These are phyloP conservation scores for Potamarius usumacintae DNA, from an alignment of 2,113 vertebrate genomes.

Conservation along the genomic window DNA sequence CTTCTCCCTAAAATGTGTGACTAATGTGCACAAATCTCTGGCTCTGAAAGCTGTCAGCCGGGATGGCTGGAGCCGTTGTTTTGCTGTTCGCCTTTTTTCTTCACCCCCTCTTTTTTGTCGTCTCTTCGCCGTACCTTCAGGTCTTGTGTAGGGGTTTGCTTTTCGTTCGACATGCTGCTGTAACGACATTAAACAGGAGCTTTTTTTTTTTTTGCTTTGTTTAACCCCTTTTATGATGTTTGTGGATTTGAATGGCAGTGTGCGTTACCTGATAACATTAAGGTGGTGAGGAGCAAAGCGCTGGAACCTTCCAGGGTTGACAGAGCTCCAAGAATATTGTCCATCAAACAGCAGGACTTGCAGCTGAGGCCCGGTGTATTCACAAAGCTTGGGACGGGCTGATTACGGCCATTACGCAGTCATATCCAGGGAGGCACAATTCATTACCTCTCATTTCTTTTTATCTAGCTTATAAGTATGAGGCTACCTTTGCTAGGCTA, in stretches of 20 bases:
- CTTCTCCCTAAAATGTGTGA: slow-evolving; percentile 82
- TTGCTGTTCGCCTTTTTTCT: slow-evolving; percentile 48
- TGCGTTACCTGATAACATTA: slow-evolving; percentile 83
- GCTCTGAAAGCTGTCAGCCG: slow-evolving; percentile 74
- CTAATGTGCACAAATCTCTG: slow-evolving; percentile 82
- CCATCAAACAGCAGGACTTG: slow-evolving; percentile 75
- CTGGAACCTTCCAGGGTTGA: slow-evolving; percentile 68
- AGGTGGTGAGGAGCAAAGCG: slow-evolving; percentile 60
- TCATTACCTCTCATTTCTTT: slow-evolving; percentile 73
- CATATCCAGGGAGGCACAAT: slow-evolving; percentile 71
- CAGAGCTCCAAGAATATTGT: slow-evolving; percentile 76
- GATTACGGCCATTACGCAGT: slow-evolving; percentile 78
- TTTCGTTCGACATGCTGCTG: slow-evolving; percentile 64
- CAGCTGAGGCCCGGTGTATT: slow-evolving; percentile 62
- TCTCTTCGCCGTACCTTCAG: slow-evolving; percentile 70
- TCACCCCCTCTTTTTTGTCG: slow-evolving; percentile 61
- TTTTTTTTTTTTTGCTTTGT: slow-evolving; percentile 76
- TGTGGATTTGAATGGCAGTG: slow-evolving; percentile 77
- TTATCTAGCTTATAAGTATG: slow-evolving; percentile 63
- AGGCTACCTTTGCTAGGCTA: slow-evolving; percentile 53
- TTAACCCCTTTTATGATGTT: slow-evolving; percentile 74
- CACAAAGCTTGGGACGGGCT: slow-evolving; percentile 56
- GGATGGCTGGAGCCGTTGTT: slow-evolving; percentile 71
- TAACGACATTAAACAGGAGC: slow-evolving; percentile 80
- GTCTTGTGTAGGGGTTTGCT: slow-evolving; percentile 73